These are phyloP conservation scores for Orycteropus afer DNA, from an alignment of 2,113 vertebrate genomes.

Conservation along the genomic window DNA sequence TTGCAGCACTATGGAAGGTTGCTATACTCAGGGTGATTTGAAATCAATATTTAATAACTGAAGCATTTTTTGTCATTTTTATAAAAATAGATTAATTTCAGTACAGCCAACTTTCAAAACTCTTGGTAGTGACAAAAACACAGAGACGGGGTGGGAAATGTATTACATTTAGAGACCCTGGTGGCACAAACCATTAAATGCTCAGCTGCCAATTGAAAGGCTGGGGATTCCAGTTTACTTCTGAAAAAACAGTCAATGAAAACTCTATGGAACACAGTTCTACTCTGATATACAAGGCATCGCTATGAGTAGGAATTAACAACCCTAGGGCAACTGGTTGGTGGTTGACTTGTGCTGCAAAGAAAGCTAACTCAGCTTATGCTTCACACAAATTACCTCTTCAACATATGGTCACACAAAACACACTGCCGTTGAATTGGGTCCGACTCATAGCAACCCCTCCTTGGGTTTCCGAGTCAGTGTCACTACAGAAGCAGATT, in stretches of 20 bases:
- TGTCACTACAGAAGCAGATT: too few species aligned
- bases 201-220: neutral
- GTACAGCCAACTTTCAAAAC: neutral
- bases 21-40: too few species aligned
- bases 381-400: neutral
- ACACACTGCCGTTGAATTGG: too few species aligned
- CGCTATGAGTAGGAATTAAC: neutral
- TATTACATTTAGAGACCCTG: neutral
- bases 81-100: neutral
- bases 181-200: neutral
- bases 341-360: neutral
- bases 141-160: fast-evolving
- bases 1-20: neutral
- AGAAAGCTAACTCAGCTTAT: fast-evolving
- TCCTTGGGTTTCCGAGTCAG: too few species aligned
- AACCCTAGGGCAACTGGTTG: neutral
- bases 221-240: neutral
- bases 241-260: neutral
- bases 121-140: too few species aligned
- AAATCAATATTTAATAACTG: neutral
- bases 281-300: neutral
- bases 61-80: neutral
- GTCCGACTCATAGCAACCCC: too few species aligned
- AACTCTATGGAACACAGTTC: neutral
- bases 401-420: too few species aligned